These are phyloP conservation scores for Microctonus hyperodae DNA, from an alignment of 2,888 invertebrate species.

Conservation along the genomic window DNA sequence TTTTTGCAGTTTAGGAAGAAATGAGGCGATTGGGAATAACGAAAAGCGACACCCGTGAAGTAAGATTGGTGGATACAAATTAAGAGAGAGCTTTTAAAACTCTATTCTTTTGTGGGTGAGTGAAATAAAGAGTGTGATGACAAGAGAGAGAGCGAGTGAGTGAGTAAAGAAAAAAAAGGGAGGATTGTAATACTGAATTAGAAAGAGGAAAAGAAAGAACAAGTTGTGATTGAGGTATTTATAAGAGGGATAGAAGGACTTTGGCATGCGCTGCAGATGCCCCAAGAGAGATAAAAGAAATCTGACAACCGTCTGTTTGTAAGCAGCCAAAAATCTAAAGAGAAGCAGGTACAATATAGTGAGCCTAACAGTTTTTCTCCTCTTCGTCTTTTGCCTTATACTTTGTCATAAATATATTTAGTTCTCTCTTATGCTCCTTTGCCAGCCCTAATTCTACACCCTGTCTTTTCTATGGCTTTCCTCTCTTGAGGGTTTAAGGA, in stretches of 20 bases:
- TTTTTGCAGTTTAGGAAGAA: neutral
- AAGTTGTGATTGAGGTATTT: slow-evolving; percentile 7
- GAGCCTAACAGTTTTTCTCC: slow-evolving; percentile 21
- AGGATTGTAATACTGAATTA: slow-evolving; percentile 18
- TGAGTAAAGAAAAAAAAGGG: slow-evolving; percentile 6
- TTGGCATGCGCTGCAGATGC: slow-evolving; percentile 51
- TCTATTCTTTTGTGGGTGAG: slow-evolving; percentile 21
- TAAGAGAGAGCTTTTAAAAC: slow-evolving; percentile 33
- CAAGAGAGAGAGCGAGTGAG: slow-evolving; percentile 22
- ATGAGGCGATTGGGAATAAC: slow-evolving; percentile 16
- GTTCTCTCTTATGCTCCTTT: slow-evolving; percentile 39
- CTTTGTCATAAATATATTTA: no score
- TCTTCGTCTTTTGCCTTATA: slow-evolving; percentile 18
- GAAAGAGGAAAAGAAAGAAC: slow-evolving; percentile 14
- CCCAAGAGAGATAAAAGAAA: slow-evolving; percentile 60
- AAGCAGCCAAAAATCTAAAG: slow-evolving; percentile 50
- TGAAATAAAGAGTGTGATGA: slow-evolving; percentile 15
- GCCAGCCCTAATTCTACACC: slow-evolving; percentile 38
- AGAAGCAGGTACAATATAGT: slow-evolving; percentile 46
- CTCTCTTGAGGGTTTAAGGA: slow-evolving; percentile 27
- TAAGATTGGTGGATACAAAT: slow-evolving; percentile 34
- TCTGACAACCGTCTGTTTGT: slow-evolving; percentile 61
- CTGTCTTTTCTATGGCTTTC: slow-evolving; percentile 30
- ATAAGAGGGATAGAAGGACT: slow-evolving; percentile 32
- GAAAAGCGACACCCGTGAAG: slow-evolving; percentile 18